Conservation (phyloP, 2,113 vertebrate species). For the Dasypus novemcinctus region DNA sequence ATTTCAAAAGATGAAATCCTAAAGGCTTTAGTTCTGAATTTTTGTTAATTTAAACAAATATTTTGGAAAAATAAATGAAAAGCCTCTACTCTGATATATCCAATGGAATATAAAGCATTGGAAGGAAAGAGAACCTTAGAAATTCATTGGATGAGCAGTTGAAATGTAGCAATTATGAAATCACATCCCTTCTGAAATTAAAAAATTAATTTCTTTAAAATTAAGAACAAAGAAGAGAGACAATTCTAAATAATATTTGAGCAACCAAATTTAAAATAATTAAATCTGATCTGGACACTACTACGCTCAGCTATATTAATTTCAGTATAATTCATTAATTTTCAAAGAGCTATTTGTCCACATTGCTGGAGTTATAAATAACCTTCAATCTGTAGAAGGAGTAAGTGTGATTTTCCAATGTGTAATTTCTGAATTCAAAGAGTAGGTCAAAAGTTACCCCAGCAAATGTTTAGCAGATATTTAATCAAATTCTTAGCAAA, state of each 20-base stretch:
- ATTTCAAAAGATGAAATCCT: background rate
- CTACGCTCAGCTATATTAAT: background rate
- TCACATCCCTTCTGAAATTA: background rate
- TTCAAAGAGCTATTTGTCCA: background rate
- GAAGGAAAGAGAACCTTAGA: background rate
- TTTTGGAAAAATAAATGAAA: background rate
- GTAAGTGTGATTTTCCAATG: slow-evolving; percentile 13
- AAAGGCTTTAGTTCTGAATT: background rate
- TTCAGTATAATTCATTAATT: background rate
- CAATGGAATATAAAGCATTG: background rate
- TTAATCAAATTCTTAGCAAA: slow-evolving; percentile 21
- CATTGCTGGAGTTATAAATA: background rate
- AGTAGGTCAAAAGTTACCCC: background rate
- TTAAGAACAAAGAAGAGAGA: background rate
- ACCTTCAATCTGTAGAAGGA: background rate
- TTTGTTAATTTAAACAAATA: background rate
- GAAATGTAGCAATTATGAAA: background rate
- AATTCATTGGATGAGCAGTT: background rate
- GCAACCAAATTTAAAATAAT: background rate
- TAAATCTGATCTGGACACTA: background rate
- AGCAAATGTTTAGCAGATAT: background rate
- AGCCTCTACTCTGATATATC: background rate
- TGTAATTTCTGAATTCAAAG: background rate
- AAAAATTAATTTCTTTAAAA: slow-evolving; percentile 3
- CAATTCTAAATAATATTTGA: background rate